Evolutionary conservation across 2,888 invertebrate genomes (phyloP), one percentile per base, ranked within the genome.

Genomic region (Sepioteuthis lessoniana): DNA sequence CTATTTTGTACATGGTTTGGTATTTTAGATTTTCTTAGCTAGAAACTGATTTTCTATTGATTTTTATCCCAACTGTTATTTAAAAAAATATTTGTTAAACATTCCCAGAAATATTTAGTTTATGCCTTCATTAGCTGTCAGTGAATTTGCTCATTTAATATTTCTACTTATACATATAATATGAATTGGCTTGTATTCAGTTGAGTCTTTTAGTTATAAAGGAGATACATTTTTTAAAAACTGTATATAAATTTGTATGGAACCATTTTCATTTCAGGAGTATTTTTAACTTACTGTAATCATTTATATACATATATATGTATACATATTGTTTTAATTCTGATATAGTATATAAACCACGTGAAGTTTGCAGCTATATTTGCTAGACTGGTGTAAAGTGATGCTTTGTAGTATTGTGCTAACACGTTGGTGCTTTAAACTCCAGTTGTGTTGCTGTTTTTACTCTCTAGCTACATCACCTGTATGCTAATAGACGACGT

Each of bases 331-430:
- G n/a, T 76, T 76, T 76, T 76, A 35, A 76, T 76, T 76, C 19
- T 13, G 16, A 76, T 76, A n/a, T 76, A n/a, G 1, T 16, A 76
- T 76, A 76, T 76, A 35, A 42, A 19, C 35, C 25, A 42, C 47
- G 8, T 92, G 31, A 92, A 31, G 38, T 92, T 92, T 92, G 92
- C 93, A 93, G 93, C 93, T 60, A 31, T 93, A 93, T 60, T 93
- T 93, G 50, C 38, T 55, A 50, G 55, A 50, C 46, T 93, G 93
- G 60, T 93, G 50, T 60, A 50, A 50, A 93, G 93, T 93, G 93
- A 93, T 93, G 93, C 93, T 93, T 93, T 93, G 93, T 93, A 93
- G 93, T 93, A 38, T 93, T 93, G 93, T 93, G 93, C 93, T 93
- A 93, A 93, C 93, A 93, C 93, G 50, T 93, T 93, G 93, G 93